These are phyloP conservation scores for Acipenser transmontanus DNA, from an alignment of 2,797 vertebrate species.

Conservation along the genomic window DNA sequence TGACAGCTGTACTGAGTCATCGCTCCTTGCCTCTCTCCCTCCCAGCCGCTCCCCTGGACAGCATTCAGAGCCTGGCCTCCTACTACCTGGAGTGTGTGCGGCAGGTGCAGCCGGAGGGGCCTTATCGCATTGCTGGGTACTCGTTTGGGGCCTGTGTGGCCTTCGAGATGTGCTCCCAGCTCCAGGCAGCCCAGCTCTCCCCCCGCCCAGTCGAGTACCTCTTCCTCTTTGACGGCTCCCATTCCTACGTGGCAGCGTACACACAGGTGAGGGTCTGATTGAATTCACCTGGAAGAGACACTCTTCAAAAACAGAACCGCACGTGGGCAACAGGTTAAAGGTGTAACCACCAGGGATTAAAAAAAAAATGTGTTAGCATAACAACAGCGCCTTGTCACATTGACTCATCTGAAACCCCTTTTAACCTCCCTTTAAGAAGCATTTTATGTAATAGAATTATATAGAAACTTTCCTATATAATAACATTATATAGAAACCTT, in stretches of 20 bases:
- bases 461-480: too few species aligned
- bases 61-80: conserved; percentile 78
- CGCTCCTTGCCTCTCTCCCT: conserved; percentile 2
- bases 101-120: conserved; percentile 81
- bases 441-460: too few species aligned
- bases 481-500: too few species aligned
- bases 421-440: too few species aligned
- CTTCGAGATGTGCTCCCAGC: conserved; percentile 92
- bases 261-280: conserved; percentile 72
- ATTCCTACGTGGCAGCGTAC: conserved; percentile 85
- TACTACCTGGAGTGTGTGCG: conserved; percentile 81
- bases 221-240: conserved; percentile 89
- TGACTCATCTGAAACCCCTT: too few species aligned
- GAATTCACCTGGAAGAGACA: too few species aligned
- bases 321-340: too few species aligned
- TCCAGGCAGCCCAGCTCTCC: conserved; percentile 66
- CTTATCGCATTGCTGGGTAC: conserved; percentile 86
- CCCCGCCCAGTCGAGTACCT: conserved; percentile 67
- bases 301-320: too few species aligned
- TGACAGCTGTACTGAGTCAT: background rate
- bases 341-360: too few species aligned
- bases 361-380: background rate
- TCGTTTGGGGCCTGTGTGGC: conserved; percentile 96
- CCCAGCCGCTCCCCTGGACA: conserved; percentile 85
- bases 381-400: too few species aligned